phyloP scores from a whole-genome alignment of 2,888 invertebrate species.

The Meiosimyza platycephala region DNA sequence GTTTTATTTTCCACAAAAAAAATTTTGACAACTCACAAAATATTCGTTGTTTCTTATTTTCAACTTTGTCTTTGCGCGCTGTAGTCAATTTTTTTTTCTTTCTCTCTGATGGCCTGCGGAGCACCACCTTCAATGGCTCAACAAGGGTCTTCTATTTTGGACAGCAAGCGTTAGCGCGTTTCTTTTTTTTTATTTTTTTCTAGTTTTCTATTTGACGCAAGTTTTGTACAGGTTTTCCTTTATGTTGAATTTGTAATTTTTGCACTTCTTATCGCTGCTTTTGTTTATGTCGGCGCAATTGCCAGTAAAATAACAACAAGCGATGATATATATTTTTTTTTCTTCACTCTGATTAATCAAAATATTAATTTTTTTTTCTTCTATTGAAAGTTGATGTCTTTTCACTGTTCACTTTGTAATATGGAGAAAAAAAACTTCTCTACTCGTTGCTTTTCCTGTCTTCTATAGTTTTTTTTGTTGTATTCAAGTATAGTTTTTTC shows the following conservation, averaged over 20 bases:
- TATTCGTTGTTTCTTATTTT: constrained; percentile 29
- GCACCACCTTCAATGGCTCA: constrained; percentile 40
- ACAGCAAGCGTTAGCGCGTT: constrained; percentile 16
- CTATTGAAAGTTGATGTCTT: constrained; percentile 37
- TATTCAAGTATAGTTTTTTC: constrained; percentile 25
- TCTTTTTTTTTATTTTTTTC: constrained; percentile 16
- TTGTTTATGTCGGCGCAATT: constrained; percentile 35
- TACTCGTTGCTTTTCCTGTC: constrained; percentile 39
- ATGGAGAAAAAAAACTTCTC: constrained; percentile 43
- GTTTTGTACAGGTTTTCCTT: not conserved
- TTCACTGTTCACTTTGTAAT: constrained; percentile 38
- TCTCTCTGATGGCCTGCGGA: constrained; percentile 41
- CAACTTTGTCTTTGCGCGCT: constrained; percentile 17
- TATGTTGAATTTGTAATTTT: constrained; percentile 15
- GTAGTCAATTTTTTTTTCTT: constrained; percentile 21
- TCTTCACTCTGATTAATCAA: constrained; percentile 48
- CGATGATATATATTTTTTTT: constrained; percentile 40
- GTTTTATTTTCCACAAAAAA: constrained; percentile 16
- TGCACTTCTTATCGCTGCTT: constrained; percentile 34
- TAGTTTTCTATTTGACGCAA: constrained; percentile 11
- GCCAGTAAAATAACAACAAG: constrained; percentile 32
- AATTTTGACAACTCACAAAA: constrained; percentile 14
- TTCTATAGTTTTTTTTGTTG: constrained; percentile 30
- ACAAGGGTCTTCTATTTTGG: constrained; percentile 7
- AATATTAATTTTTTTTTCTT: constrained; percentile 46